Percentiles rank a stretch among this genome's conserved stretches.
Conservation (phyloP, 2,113 vertebrate species). For the Merops nubicus region DNA sequence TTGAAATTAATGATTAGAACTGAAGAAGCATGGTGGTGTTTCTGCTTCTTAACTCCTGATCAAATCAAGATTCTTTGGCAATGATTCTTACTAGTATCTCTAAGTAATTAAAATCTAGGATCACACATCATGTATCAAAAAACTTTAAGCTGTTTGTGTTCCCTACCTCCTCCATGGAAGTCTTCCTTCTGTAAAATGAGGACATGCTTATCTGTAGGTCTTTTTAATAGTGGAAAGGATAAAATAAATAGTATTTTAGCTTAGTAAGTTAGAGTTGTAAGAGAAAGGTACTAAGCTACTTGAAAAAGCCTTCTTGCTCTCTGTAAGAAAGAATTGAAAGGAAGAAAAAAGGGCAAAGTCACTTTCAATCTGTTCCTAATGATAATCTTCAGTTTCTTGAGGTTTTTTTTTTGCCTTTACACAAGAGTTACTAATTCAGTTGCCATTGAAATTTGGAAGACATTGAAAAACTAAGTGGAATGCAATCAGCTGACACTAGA, state of each 20-base stretch:
- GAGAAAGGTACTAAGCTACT: background rate
- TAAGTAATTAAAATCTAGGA: background rate
- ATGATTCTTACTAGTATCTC: background rate
- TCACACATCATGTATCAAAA: background rate
- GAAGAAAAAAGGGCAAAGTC: background rate
- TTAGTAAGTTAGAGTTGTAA: background rate
- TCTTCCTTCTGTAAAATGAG: background rate
- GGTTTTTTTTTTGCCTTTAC: background rate
- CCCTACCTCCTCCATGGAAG: background rate
- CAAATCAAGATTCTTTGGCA: background rate
- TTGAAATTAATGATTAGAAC: background rate
- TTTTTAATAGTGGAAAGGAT: background rate
- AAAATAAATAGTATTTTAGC: background rate
- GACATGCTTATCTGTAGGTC: background rate
- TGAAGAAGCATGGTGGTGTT: background rate
- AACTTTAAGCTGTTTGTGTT: background rate
- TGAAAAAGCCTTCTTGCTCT: background rate
- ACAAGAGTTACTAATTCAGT: background rate
- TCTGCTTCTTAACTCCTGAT: background rate
- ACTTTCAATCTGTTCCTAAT: background rate
- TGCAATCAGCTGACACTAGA: background rate
- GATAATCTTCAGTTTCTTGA: background rate
- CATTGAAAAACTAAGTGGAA: conserved; percentile 7
- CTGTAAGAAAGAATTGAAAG: background rate
- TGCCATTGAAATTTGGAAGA: conserved; percentile 31